Evolutionary conservation across 35 echinoderm and acorn worm species (phyloP), one percentile per base, ranked within the genome.

Genomic region (Lytechinus pictus): DNA sequence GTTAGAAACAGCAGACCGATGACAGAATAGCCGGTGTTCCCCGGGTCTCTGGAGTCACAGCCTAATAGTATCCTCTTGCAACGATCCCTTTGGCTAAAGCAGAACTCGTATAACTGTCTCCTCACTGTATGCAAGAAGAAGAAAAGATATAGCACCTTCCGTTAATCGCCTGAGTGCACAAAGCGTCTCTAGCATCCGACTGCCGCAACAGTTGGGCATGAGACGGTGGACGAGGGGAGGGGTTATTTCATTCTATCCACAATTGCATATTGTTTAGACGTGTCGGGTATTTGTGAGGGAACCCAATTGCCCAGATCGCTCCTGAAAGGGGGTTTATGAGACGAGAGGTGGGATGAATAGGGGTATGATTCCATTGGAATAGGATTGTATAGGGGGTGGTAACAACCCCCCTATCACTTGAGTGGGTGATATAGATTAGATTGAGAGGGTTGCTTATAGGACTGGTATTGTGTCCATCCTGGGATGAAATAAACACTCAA

Each of bases 61-160:
- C n/a, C 33, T 29, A 6, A 90, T 90, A 90, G 88, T 44, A 90
- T 90, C 88, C 88, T 90, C 88, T 54, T 90, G 29, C 88, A 90
- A 54, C 24, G 29, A 54, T 52, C 29, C 52, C 88, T 21, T 19
- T 90, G 88, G 88, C 88, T 90, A 90, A 90, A 90, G 88, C 88
- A 90, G 88, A 90, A 90, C 88, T 90, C 88, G 16, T 90, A 90
- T 54, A 90, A 90, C 88, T 90, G 88, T 90, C 88, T 54, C 29
- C 88, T 44, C 88, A 12, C 52, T 44, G 28, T 44, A 44, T 16
- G 88, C 33, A 52, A 0, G 88, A 90, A 90, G 28, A 44, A 90
- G 52, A 90, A 54, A 90, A 54, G 52, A 90, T 28, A 90, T 54
- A 21, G 88, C 88, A 90, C 88, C 88, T 90, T 54, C 27, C 10